phyloP scores from a whole-genome alignment of 2,888 invertebrate species.

The Sphinx pinastri region DNA sequence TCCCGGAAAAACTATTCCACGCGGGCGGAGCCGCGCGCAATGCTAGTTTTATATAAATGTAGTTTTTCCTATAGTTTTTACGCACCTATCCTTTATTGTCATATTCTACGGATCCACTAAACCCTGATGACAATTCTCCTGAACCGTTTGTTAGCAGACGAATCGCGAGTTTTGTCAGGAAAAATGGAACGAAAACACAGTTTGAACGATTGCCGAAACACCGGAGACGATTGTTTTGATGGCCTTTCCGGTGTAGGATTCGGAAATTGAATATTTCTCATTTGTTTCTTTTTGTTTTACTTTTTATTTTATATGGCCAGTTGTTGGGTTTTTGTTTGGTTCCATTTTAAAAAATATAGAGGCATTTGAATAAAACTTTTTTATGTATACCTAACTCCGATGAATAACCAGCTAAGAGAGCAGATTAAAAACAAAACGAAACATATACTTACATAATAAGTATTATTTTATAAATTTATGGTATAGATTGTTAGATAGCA shows the following conservation, averaged over 20 bases:
- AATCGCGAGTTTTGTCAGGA: slow-evolving; percentile 22
- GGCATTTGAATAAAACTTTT: no score
- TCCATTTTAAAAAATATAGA: background rate
- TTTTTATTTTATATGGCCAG: background rate
- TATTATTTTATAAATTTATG: no score
- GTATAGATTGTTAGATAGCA: no score
- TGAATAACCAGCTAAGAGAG: no score
- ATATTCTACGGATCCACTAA: background rate
- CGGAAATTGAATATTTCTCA: slow-evolving; percentile 20
- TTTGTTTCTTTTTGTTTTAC: slow-evolving; percentile 8
- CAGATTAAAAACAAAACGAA: no score
- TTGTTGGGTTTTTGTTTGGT: background rate
- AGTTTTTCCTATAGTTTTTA: no score
- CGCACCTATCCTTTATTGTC: background rate
- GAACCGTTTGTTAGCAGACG: slow-evolving; percentile 9
- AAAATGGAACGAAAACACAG: slow-evolving; percentile 36
- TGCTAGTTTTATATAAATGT: no score
- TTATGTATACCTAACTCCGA: no score
- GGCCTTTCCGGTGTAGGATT: slow-evolving; percentile 5
- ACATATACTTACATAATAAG: no score
- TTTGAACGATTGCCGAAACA: slow-evolving; percentile 41
- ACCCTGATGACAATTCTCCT: background rate
- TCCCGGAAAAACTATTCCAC: no score
- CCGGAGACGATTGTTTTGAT: slow-evolving; percentile 35
- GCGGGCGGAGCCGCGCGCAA: no score